These are phyloP conservation scores for Ptychoptera contaminata DNA, from an alignment of 2,888 invertebrate species.

Conservation along the genomic window DNA sequence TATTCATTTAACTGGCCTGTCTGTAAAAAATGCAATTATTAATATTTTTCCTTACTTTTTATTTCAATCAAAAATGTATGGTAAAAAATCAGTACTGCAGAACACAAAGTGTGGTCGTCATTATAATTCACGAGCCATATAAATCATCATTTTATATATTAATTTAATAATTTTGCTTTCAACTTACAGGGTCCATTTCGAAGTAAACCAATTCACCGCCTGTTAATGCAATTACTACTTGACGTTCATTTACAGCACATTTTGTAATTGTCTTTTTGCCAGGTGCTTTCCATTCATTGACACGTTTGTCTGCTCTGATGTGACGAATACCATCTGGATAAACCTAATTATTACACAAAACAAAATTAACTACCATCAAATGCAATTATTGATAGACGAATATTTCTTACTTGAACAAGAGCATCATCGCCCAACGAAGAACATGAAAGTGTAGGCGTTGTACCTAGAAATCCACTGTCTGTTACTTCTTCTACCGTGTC, in stretches of 20 bases:
- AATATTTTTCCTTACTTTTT: neutral
- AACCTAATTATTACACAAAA: slow-evolving; percentile 37
- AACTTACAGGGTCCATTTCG: slow-evolving; percentile 95
- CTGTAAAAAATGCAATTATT: slow-evolving; percentile 35
- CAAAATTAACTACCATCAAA: neutral
- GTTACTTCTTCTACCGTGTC: slow-evolving; percentile 99
- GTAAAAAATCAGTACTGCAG: slow-evolving; percentile 29
- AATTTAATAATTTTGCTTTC: neutral
- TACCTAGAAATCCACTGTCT: slow-evolving; percentile 97
- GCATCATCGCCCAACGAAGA: slow-evolving; percentile 96
- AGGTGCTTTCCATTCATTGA: slow-evolving; percentile 98
- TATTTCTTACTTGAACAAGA: slow-evolving; percentile 63
- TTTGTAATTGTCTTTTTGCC: slow-evolving; percentile 94
- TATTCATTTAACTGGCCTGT: slow-evolving; percentile 97
- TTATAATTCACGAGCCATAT: slow-evolving; percentile 18
- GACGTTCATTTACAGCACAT: slow-evolving; percentile 96
- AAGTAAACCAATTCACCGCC: slow-evolving; percentile 98
- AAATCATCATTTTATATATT: neutral
- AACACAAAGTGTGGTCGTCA: slow-evolving; percentile 31
- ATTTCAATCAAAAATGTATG: neutral
- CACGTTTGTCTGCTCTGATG: slow-evolving; percentile 93
- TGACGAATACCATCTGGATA: slow-evolving; percentile 98
- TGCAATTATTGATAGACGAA: neutral
- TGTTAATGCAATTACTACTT: slow-evolving; percentile 94
- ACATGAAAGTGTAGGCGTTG: slow-evolving; percentile 96